A percentile compares a stretch with the other conserved stretches of the same genome.
Conservation (phyloP, 2,797 vertebrate species). For the Micrastur ruficollis region DNA sequence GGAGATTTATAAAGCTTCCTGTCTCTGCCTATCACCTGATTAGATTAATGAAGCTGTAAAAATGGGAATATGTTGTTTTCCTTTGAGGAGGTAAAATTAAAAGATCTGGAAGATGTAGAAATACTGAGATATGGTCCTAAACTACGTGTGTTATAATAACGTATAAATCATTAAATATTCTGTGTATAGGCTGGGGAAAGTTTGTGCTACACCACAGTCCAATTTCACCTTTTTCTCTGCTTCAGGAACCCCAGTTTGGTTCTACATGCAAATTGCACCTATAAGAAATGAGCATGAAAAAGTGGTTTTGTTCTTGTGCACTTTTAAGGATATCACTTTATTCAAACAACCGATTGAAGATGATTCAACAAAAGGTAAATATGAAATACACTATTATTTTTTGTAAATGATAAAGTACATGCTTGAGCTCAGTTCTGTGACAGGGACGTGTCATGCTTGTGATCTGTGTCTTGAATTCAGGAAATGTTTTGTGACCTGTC, state of each 20-base stretch:
- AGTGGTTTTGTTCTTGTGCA: conserved; percentile 95
- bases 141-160: neutral
- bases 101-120: neutral
- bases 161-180: neutral
- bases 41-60: neutral
- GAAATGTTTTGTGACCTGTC: neutral
- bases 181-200: neutral
- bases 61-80: neutral
- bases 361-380: conserved; percentile 91
- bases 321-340: conserved; percentile 95
- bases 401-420: neutral
- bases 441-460: neutral
- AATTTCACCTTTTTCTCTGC: conserved; percentile 14
- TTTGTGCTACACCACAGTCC: neutral
- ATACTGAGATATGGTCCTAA: neutral
- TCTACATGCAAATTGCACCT: conserved; percentile 98
- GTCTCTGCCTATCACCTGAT: neutral
- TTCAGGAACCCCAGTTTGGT: conserved; percentile 93
- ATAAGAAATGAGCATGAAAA: conserved; percentile 98
- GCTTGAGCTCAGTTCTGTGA: neutral
- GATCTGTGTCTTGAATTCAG: neutral
- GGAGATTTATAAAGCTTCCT: neutral
- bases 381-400: neutral
- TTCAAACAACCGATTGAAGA: conserved; percentile 98
- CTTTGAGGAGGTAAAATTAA: neutral